phyloP scores from a whole-genome alignment of 2,797 vertebrate genomes.

The Ptychobarbus kaznakovi region DNA sequence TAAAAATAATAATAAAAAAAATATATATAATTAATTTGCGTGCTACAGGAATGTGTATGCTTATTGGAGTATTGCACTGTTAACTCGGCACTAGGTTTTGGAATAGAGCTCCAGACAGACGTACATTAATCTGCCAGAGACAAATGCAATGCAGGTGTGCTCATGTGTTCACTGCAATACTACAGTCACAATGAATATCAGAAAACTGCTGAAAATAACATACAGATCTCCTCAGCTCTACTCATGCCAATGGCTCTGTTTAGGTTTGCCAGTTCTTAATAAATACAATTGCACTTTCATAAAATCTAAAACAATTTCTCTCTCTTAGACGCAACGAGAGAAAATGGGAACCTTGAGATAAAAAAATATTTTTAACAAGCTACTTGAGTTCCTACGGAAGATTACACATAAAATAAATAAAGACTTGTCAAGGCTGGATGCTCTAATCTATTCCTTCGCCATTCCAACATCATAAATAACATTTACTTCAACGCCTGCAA shows the following conservation, averaged over 20 bases:
- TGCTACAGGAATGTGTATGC: background rate
- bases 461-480: slow-evolving; percentile 1
- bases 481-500: slow-evolving; percentile 15
- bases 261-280: background rate
- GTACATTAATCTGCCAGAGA: background rate
- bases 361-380: slow-evolving; percentile 23
- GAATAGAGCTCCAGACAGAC: background rate
- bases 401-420: background rate
- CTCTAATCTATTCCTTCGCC: background rate
- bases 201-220: background rate
- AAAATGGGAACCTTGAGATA: slow-evolving; percentile 13
- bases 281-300: background rate
- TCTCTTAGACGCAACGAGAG: background rate
- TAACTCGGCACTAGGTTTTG: background rate
- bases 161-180: background rate
- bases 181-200: background rate
- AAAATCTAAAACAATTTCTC: background rate
- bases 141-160: background rate
- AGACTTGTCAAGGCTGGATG: background rate
- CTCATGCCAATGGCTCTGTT: background rate
- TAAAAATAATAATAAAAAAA: background rate
- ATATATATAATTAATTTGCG: background rate
- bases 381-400: background rate
- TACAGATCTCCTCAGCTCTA: background rate
- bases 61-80: background rate